Evolutionary conservation across 1,140 invertebrate genomes (phyloP).

Genomic region (Oncopodura yosiiana): DNA sequence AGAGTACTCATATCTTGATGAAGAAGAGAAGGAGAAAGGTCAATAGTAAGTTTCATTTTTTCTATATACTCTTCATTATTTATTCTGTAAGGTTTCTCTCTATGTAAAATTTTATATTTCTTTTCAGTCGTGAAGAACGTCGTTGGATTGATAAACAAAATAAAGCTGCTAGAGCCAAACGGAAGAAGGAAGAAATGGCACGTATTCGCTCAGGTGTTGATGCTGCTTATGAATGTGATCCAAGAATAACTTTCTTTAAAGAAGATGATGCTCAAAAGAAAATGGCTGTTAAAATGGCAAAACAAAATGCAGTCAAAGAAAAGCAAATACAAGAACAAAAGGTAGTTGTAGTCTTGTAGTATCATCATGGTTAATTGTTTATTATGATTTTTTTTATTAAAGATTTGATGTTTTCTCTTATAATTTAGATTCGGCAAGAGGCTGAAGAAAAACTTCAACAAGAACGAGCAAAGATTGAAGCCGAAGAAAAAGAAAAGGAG

Average conservation of each 20-base stretch:
- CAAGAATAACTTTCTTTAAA: constrained; percentile 80
- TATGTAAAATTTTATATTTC: constrained; percentile 2
- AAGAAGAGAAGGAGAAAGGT: constrained; percentile 96
- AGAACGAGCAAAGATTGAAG: constrained; percentile 72
- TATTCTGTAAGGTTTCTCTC: not conserved
- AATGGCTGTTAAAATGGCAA: constrained; percentile 74
- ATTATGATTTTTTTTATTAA: constrained; percentile 1
- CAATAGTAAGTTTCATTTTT: constrained; percentile 50
- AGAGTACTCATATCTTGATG: constrained; percentile 97
- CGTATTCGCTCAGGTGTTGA: constrained; percentile 83
- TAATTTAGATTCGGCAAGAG: constrained; percentile 43
- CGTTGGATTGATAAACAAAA: constrained; percentile 98
- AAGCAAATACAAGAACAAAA: constrained; percentile 72
- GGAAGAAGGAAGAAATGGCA: constrained; percentile 93
- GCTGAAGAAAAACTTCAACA: constrained; percentile 53
- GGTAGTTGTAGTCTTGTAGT: constrained; percentile 36
- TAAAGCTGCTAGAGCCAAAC: constrained; percentile 75
- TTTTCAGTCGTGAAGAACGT: constrained; percentile 69
- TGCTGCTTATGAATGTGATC: constrained; percentile 86
- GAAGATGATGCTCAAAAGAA: constrained; percentile 90
- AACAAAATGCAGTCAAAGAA: constrained; percentile 74
- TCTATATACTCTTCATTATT: constrained; percentile 8
- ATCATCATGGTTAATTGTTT: not conserved
- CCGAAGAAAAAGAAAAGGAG: constrained; percentile 63
- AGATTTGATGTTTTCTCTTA: not conserved